Base-by-base conservation (phyloP, 2,113 vertebrate species). In the Sturnira hondurensis region DNA sequence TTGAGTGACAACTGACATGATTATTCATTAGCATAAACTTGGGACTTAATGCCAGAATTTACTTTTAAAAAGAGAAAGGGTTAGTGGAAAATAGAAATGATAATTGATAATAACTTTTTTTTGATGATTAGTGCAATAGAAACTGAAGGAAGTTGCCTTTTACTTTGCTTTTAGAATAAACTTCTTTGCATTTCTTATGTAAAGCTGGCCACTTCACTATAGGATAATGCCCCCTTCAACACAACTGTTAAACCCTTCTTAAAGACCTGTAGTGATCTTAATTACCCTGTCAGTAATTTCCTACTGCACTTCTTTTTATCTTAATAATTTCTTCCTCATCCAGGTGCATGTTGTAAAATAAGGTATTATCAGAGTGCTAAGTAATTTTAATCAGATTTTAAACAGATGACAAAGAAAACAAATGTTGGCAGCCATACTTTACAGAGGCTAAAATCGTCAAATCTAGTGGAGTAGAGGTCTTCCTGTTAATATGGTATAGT, bases 1-100 rank as follows among this genome's bases (percentile, higher is more conserved):
- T 61, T 95, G 90, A 97, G 63, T 97, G 94, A 90, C 81, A 94
- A 89, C 43, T 92, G 77, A 77, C 63, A 77, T 96, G 82, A 91
- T 95, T 97, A 88, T 54, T 77, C 58, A 96, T 84, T 73, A 78
- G 80, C 68, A 93, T 73, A 94, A 95, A 41, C 19, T 80, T 78
- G 50, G 95, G 31, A 90, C 56, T 96, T 24, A 33, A 50, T 96
- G 68, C 38, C 47, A 78, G 65, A 90, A 95, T 78, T 36, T 82
- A 41, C 11, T 88, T 77, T 26, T 45, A 36, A 91, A 67, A 86
- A 93, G 20, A 68, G 71, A 70, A 33, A 84, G 1, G n/a, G 4
- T 68, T 68, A 77, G 26, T 94, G 12, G 56, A 83, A 84, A 43
- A 80, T 31, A 52, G 19, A 85, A 85, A 92, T 86, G 70, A 84